phyloP scores from a whole-genome alignment of 2,888 invertebrate genomes.

The Muschampia plurimacula region DNA sequence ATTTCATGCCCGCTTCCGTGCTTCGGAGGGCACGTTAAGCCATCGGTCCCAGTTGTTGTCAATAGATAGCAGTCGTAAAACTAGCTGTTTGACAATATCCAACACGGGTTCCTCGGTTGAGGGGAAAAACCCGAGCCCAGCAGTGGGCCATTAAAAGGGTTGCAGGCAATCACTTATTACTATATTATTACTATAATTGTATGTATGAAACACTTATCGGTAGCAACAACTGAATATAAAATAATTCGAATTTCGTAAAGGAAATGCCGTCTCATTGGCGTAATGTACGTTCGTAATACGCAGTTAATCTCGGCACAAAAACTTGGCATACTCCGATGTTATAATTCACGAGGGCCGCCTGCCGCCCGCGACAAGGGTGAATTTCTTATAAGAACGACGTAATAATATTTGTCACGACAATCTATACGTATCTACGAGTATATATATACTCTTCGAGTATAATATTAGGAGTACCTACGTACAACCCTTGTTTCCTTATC shows the following conservation, averaged over 20 bases:
- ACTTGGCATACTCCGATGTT: conserved; percentile 70
- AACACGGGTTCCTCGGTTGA: no score
- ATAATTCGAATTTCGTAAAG: conserved; percentile 7
- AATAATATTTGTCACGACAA: conserved; percentile 69
- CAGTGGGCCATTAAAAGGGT: no score
- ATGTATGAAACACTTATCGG: background rate
- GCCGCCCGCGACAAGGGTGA: conserved; percentile 72
- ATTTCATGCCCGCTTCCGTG: no score
- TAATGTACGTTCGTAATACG: conserved; percentile 69
- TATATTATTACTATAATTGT: no score
- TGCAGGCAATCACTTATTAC: no score
- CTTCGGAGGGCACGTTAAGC: no score
- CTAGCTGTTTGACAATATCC: no score
- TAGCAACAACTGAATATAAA: background rate
- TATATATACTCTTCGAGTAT: background rate
- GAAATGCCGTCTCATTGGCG: conserved; percentile 42
- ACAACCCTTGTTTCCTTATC: background rate
- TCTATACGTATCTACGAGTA: conserved; percentile 55
- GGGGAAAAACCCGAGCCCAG: no score
- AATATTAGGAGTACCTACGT: conserved; percentile 37
- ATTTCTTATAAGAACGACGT: conserved; percentile 72
- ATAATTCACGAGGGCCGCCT: conserved; percentile 72
- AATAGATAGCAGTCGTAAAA: no score
- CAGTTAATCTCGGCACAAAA: conserved; percentile 79
- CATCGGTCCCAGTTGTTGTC: no score